phyloP scores from a whole-genome alignment of 2,797 vertebrate species.

The Pogoniulus pusillus region DNA sequence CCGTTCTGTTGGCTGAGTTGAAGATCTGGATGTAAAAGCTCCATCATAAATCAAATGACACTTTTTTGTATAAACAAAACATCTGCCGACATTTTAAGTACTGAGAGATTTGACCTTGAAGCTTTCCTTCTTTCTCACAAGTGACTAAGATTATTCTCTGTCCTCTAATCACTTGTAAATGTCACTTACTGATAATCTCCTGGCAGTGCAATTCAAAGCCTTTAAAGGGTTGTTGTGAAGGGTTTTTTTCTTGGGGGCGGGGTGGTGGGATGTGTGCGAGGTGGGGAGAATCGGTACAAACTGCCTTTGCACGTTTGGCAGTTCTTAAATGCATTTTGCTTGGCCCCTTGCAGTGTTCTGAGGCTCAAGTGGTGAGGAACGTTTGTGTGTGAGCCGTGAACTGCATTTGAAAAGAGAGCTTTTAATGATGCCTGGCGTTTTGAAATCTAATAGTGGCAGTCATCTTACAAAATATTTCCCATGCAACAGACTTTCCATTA shows the following conservation, averaged over 20 bases:
- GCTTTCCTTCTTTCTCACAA: conserved; percentile 64
- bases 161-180: conserved; percentile 68
- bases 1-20: not conserved
- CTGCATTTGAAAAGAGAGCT: conserved; percentile 66
- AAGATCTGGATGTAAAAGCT: conserved; percentile 18
- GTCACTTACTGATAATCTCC: conserved; percentile 66
- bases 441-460: conserved; percentile 50
- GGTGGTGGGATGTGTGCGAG: no score
- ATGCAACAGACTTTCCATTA: conserved; percentile 34
- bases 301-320: conserved; percentile 64
- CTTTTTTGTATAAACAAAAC: conserved; percentile 61
- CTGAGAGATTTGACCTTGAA: conserved; percentile 62
- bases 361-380: conserved; percentile 55
- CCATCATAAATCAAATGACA: conserved; percentile 51
- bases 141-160: conserved; percentile 66
- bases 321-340: conserved; percentile 56
- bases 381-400: conserved; percentile 55
- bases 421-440: conserved; percentile 64
- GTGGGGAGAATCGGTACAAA: conserved; percentile 10
- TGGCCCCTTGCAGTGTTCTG: conserved; percentile 59
- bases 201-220: conserved; percentile 55
- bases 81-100: conserved; percentile 64
- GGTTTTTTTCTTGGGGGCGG: not conserved
- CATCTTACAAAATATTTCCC: conserved; percentile 64
- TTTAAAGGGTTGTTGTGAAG: conserved; percentile 62